Evolutionary conservation across 2,113 vertebrate genomes (phyloP), one percentile per base, ranked within the genome.

Genomic region (Nannospalax galili): DNA sequence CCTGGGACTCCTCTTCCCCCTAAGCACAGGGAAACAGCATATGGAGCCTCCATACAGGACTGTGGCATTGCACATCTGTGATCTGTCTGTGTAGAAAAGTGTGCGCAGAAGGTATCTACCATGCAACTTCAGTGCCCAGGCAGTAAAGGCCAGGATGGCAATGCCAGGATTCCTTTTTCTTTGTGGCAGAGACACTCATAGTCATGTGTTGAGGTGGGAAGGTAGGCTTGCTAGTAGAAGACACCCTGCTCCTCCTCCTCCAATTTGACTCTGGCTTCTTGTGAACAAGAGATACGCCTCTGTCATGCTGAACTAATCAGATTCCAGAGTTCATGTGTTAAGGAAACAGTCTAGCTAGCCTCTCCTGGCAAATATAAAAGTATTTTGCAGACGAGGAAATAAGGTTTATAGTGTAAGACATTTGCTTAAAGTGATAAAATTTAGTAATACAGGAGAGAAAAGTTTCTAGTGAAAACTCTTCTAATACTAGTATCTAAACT

Each of bases 21-120:
- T 32, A 4, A 6, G 64, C 56, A 45, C 37, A 78, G 2, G 22
- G 85, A 78, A 52, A 15, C 22, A 12, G 20, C 1, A 60, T 37
- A 35, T 2, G 3, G 45, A n/a, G 48, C 17, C 17, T 28, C 45
- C 28, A 5, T 1, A 10, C 42, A 14, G 19, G 10, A 69, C 58
- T 0, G 14, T 0, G 2, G 48, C 56, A 22, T 1, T 19, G 3
- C 0, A 20, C 19, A 6, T 1, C 30, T 78, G 45, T 52, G 30
- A 35, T 35, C 1, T 5, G 72, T 35, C 1, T 5, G 77, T 11
- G 16, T 20, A 24, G 28, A 10, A n/a, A 62, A 91, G 19, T 19
- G 8, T 26, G 56, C 58, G 19, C 48, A 17, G 70, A 78, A 80
- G 67, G 37, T 5, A 32, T 3, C 52, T 48, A 19, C 65, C 0